phyloP scores from a whole-genome alignment of 2,797 vertebrate genomes.

The Gymnothorax reevesii region DNA sequence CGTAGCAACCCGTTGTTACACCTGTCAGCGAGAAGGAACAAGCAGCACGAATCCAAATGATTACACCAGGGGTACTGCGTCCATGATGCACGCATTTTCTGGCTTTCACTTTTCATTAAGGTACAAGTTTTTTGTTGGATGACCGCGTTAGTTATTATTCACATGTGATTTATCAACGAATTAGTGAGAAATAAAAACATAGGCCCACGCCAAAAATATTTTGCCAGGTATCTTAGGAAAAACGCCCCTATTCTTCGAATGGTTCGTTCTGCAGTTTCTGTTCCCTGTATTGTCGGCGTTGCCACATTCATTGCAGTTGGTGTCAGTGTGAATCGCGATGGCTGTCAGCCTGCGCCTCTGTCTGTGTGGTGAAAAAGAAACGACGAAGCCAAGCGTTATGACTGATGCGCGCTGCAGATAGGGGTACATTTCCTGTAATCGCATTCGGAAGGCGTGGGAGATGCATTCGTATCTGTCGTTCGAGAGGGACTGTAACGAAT shows the following conservation, averaged over 20 bases:
- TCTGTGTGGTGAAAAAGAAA: constrained; percentile 1
- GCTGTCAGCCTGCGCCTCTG: neutral
- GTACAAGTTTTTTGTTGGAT: neutral
- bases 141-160: neutral
- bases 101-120: neutral
- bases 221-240: neutral
- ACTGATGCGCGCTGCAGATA: neutral
- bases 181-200: neutral
- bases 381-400: neutral
- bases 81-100: neutral
- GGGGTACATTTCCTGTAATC: constrained; percentile 4
- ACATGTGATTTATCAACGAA: neutral
- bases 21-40: constrained; percentile 23
- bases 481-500: neutral
- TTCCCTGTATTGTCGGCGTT: constrained; percentile 53
- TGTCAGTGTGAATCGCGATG: constrained; percentile 23
- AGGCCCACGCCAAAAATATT: neutral
- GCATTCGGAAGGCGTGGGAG: neutral
- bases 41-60: neutral
- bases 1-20: constrained; percentile 15
- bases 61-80: neutral
- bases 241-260: constrained; percentile 52
- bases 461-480: neutral
- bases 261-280: constrained; percentile 68
- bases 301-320: constrained; percentile 55